These are phyloP conservation scores for Tetrapedia diversipes DNA, from an alignment of 2,888 invertebrate genomes.

Conservation along the genomic window DNA sequence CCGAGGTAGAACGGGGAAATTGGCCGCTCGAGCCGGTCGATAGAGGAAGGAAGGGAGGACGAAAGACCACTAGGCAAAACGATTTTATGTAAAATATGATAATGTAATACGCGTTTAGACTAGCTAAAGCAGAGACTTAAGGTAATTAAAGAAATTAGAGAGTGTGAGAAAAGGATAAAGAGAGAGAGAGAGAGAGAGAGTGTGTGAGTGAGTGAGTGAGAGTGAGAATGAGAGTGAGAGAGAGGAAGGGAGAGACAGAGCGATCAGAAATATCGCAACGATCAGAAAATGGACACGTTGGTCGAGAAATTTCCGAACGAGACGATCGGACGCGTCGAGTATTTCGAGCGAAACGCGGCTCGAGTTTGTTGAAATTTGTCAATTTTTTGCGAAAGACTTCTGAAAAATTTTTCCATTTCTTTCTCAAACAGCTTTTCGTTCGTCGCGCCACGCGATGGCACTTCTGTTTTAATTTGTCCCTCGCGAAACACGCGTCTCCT, in stretches of 20 bases:
- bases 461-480: not conserved
- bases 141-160: constrained; percentile 55
- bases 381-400: not conserved
- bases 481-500: constrained; percentile 2
- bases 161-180: constrained; percentile 4
- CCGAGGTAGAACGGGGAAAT: constrained; percentile 13
- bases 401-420: not conserved
- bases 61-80: constrained; percentile 65
- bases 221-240: constrained; percentile 5
- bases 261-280: constrained; percentile 44
- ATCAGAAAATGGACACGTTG: constrained; percentile 38
- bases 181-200: constrained; percentile 6
- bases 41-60: constrained; percentile 11
- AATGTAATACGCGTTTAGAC: constrained; percentile 65
- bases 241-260: constrained; percentile 18
- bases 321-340: constrained; percentile 29
- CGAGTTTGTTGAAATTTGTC: not conserved
- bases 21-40: constrained; percentile 21
- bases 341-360: not conserved
- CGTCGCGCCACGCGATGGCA: not conserved
- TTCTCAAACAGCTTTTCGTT: not conserved
- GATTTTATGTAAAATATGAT: constrained; percentile 69
- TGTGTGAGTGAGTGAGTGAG: not conserved
- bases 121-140: constrained; percentile 70
- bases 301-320: constrained; percentile 54